Evolutionary conservation across 30 jellyfish, hydroid and myxozoan species (phyloP).

Genomic region (Hydractinia echinata): DNA sequence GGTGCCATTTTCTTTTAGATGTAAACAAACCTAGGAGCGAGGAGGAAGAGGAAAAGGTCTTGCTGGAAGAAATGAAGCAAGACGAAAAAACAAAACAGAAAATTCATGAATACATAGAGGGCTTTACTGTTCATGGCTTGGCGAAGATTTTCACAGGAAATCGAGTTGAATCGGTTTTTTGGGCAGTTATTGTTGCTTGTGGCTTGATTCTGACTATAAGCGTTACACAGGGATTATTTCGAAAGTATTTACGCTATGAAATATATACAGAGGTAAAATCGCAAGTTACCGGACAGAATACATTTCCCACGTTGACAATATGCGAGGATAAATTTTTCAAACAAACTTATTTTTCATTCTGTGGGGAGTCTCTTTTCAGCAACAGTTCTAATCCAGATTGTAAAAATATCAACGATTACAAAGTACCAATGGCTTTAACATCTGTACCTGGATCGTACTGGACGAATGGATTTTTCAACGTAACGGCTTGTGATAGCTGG

Average conservation of each 20-base stretch:
- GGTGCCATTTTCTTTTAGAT: no score
- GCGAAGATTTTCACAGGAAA: conserved; percentile 1
- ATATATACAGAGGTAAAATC: conserved; percentile 18
- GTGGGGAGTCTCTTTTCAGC: neutral
- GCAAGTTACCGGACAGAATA: neutral
- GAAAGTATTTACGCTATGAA: neutral
- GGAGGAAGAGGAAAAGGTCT: neutral
- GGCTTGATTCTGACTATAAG: neutral
- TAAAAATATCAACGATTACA: neutral
- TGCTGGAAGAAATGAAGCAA: neutral
- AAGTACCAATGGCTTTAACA: neutral
- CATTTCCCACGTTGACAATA: conserved; percentile 2
- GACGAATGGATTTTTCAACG: conserved; percentile 8
- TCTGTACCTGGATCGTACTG: neutral
- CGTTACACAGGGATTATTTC: neutral
- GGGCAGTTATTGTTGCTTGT: neutral
- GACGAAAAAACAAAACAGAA: neutral
- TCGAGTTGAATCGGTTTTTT: conserved; percentile 22
- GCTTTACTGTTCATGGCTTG: conserved; percentile 19
- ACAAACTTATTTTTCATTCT: conserved; percentile 8
- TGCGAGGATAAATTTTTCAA: conserved; percentile 12
- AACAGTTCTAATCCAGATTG: neutral
- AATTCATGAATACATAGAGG: conserved; percentile 8
- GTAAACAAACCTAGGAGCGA: neutral
- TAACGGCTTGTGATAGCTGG: conserved; percentile 13